phyloP scores from a whole-genome alignment of 2,888 invertebrate species.

The Sphaerophoria taeniata region DNA sequence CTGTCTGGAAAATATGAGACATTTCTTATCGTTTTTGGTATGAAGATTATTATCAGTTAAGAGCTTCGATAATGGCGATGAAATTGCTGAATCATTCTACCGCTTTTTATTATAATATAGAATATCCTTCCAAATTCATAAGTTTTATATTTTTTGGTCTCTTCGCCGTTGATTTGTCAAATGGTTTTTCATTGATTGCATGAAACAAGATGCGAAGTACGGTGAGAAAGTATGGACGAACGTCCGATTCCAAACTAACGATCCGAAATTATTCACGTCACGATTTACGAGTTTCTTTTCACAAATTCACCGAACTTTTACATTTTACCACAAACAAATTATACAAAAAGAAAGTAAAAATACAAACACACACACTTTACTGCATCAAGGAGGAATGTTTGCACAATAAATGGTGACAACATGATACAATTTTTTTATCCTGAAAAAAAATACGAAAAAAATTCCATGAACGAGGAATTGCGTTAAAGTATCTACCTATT shows the following conservation, averaged over 20 bases:
- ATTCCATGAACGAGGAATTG: constrained; percentile 27
- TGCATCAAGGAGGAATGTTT: constrained; percentile 42
- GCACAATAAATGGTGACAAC: constrained; percentile 23
- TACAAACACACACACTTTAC: constrained; percentile 18
- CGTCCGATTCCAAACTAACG: constrained; percentile 29
- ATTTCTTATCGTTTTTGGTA: constrained; percentile 18
- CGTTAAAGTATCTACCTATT: constrained; percentile 16
- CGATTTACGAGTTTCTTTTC: constrained; percentile 41
- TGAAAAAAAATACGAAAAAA: constrained; percentile 30
- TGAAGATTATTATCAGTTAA: constrained; percentile 53
- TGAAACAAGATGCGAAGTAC: constrained; percentile 19
- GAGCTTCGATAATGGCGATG: constrained; percentile 54
- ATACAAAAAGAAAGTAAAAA: constrained; percentile 5
- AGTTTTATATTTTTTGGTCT: constrained; percentile 27
- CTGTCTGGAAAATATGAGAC: constrained; percentile 59
- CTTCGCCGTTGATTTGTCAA: constrained; percentile 28
- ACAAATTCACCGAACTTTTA: constrained; percentile 41
- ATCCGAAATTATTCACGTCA: constrained; percentile 50
- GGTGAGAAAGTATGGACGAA: constrained; percentile 17
- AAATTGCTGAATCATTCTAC: constrained; percentile 61
- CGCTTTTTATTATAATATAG: constrained; percentile 51
- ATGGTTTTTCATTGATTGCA: constrained; percentile 32
- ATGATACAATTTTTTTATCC: constrained; percentile 14
- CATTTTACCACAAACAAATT: constrained; percentile 18
- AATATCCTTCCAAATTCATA: constrained; percentile 22